Conservation (phyloP, 2,113 vertebrate genomes). For the Chrysochloris asiatica region DNA sequence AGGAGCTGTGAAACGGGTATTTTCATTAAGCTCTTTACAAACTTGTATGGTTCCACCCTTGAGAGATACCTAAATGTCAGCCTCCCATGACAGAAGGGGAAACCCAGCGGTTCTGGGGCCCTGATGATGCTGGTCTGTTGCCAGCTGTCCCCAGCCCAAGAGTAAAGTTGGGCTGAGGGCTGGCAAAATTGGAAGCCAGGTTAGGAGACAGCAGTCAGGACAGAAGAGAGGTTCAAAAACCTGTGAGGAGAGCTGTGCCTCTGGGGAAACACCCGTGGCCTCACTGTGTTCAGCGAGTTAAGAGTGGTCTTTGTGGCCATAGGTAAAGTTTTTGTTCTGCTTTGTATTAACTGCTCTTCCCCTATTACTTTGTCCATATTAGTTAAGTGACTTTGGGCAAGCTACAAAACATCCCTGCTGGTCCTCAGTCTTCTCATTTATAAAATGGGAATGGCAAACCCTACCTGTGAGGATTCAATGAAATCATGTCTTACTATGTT, state of each 20-base stretch:
- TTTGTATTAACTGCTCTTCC: not conserved
- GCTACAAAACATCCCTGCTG: not conserved
- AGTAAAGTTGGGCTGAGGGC: not conserved
- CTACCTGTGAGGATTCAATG: not conserved
- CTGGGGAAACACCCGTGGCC: not conserved
- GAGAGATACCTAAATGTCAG: constrained; percentile 72
- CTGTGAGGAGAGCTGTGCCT: not conserved
- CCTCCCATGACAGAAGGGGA: constrained; percentile 79
- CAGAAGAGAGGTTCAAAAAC: not conserved
- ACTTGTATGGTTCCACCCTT: constrained; percentile 66
- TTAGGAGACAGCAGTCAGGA: not conserved
- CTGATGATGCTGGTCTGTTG: constrained; percentile 60
- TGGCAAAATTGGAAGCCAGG: not conserved
- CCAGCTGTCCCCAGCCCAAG: constrained; percentile 54
- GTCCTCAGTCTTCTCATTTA: not conserved
- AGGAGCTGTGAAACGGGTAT: not conserved
- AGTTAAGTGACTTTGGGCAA: not conserved
- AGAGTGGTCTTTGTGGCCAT: not conserved
- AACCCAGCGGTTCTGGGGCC: constrained; percentile 43
- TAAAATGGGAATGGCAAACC: not conserved
- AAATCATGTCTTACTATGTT: not conserved
- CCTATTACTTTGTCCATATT: no score
- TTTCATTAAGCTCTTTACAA: constrained; percentile 71
- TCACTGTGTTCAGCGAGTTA: not conserved
- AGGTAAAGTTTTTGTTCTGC: not conserved